Evolutionary conservation across 1,140 invertebrate genomes (phyloP), one percentile per base, ranked within the genome.

Genomic region (Coenobita brevimanus): DNA sequence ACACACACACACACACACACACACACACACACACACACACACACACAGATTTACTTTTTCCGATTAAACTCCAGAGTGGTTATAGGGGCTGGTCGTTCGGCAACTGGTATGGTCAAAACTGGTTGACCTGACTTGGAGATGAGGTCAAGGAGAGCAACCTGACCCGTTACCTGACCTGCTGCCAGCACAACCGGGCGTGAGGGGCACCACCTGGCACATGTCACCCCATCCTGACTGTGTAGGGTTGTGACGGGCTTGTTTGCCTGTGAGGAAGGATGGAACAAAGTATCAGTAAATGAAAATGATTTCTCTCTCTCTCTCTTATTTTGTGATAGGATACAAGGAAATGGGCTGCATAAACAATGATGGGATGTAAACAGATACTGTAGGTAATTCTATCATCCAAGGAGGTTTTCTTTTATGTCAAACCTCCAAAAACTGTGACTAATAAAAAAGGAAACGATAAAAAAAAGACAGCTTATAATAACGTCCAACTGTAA

Each of bases 161-260:
- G 82, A 21, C 89, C 89, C 3, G 89, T 79, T 0, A 54, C 17
- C 1, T 67, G 82, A 1, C 82, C 79, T 21, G 64, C 62, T 6
- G 89, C 89, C 8, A 88, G 60, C 3, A 88, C 60, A 1, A 88
- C 21, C 1, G 89, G 85, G 4, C 89, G 81, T 8, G 85, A 83
- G 21, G 81, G 80, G 24, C 85, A 90, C 85, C 85, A 90, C 54
- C 67, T 80, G 3, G 75, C 78, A 79, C 81, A 83, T 0, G 71
- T 84, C 46, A 90, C 57, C 3, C n/a, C 8, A 33, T 79, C 69
- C 38, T 90, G 85, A 24, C 79, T 83, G 80, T 90, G 87, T 75
- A 79, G 82, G 27, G 80, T 67, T 62, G 62, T 83, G 21, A 90
- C 71, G 27, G 89, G 89, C 36, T 88, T 87, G 75, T 90, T 82